Evolutionary conservation across 2,888 invertebrate species (phyloP).

Genomic region (Plebejus anna): DNA sequence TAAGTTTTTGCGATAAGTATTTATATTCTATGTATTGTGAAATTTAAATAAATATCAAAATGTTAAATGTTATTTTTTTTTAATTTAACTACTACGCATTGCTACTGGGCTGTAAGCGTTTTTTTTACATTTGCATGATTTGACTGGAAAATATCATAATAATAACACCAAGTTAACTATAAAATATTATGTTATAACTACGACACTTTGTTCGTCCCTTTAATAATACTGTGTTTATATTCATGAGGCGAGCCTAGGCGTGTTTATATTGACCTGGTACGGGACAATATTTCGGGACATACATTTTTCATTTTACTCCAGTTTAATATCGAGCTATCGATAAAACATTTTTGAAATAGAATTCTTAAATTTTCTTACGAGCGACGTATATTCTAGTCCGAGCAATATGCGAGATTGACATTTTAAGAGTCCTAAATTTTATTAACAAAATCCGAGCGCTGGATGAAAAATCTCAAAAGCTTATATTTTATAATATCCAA

Average conservation of each 20-base stretch:
- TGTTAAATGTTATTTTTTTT: no score
- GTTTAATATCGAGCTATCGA: background rate
- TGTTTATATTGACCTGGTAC: background rate
- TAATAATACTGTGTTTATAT: background rate
- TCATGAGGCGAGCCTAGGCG: background rate
- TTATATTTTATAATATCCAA: background rate
- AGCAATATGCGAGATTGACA: conserved; percentile 10
- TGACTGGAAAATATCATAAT: no score
- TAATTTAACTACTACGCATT: no score
- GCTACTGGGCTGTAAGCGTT: no score
- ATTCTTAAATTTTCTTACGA: background rate
- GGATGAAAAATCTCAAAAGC: background rate
- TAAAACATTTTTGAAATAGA: background rate
- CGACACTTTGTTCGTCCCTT: background rate
- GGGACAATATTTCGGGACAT: background rate
- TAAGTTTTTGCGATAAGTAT: no score
- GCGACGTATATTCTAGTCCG: background rate
- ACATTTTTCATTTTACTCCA: background rate
- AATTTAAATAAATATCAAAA: no score
- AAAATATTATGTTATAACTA: background rate
- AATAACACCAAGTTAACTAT: background rate
- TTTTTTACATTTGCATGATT: no score
- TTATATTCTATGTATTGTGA: no score
- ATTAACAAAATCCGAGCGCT: background rate
- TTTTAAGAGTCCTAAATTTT: background rate